These are phyloP conservation scores for Yponomeuta malinellus DNA, from an alignment of 2,888 invertebrate genomes.

Conservation along the genomic window DNA sequence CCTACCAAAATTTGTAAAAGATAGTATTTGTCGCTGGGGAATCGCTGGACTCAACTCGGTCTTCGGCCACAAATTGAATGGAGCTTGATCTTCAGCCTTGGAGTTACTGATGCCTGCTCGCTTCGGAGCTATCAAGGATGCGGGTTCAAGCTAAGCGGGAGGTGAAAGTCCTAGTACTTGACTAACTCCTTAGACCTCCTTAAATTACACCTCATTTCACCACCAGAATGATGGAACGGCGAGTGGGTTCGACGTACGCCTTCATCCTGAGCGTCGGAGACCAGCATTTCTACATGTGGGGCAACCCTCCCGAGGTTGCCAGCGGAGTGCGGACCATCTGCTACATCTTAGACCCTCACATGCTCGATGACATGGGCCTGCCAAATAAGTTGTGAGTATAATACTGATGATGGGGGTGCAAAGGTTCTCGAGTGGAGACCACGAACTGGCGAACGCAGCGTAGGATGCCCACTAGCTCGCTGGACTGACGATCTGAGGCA, in stretches of 20 bases:
- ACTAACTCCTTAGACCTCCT: too few relatives aligned
- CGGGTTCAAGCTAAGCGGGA: too few relatives aligned
- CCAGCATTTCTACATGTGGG: constrained; percentile 59
- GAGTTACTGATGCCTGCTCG: too few relatives aligned
- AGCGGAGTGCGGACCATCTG: constrained; percentile 50
- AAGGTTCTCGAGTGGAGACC: background rate
- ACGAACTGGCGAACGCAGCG: too few relatives aligned
- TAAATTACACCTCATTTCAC: background rate
- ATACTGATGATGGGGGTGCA: background rate
- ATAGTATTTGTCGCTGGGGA: too few relatives aligned
- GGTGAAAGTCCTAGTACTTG: too few relatives aligned
- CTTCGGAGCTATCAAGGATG: too few relatives aligned
- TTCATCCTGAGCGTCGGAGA: constrained; percentile 45
- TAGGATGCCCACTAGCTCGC: too few relatives aligned
- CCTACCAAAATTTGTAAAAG: too few relatives aligned
- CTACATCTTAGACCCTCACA: constrained; percentile 61
- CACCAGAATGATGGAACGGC: constrained; percentile 57
- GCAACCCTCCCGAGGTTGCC: constrained; percentile 48
- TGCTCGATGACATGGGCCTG: constrained; percentile 45
- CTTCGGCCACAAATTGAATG: too few relatives aligned
- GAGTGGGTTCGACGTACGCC: constrained; percentile 42
- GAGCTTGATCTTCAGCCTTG: too few relatives aligned
- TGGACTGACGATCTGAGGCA: background rate
- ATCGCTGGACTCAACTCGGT: too few relatives aligned
- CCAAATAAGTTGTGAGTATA: constrained; percentile 46